Conservation (phyloP, 2,797 vertebrate species). For the Microtus californicus region DNA sequence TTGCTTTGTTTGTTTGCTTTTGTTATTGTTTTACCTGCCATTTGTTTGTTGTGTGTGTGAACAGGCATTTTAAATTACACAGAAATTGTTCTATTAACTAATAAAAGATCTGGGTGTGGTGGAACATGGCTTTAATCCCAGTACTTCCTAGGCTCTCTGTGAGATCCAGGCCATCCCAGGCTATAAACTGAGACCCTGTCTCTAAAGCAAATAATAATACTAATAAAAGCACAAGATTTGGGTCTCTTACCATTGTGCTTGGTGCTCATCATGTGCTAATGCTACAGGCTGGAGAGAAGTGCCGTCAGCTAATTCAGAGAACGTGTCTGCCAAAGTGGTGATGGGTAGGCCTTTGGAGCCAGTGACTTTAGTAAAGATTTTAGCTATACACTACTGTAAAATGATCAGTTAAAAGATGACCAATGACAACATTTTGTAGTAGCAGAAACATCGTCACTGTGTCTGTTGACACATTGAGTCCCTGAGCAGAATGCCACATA, state of each 20-base stretch:
- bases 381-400: slow-evolving; percentile 38
- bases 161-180: background rate
- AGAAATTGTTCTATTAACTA: slow-evolving; percentile 17
- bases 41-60: background rate
- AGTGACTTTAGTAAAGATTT: background rate
- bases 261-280: background rate
- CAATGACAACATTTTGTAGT: slow-evolving; percentile 32
- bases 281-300: background rate
- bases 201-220: background rate
- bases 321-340: background rate
- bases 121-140: background rate
- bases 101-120: background rate
- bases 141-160: background rate
- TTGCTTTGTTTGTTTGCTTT: no score
- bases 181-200: background rate
- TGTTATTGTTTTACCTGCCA: no score
- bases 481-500: background rate
- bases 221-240: background rate
- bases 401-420: slow-evolving; percentile 41
- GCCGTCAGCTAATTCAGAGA: slow-evolving; percentile 11
- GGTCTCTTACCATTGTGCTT: background rate
- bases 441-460: slow-evolving; percentile 31
- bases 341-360: slow-evolving; percentile 26
- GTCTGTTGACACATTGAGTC: background rate
- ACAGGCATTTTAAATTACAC: background rate